Evolutionary conservation across 2,888 invertebrate species (phyloP).

Genomic region (Uloborus plumipes): DNA sequence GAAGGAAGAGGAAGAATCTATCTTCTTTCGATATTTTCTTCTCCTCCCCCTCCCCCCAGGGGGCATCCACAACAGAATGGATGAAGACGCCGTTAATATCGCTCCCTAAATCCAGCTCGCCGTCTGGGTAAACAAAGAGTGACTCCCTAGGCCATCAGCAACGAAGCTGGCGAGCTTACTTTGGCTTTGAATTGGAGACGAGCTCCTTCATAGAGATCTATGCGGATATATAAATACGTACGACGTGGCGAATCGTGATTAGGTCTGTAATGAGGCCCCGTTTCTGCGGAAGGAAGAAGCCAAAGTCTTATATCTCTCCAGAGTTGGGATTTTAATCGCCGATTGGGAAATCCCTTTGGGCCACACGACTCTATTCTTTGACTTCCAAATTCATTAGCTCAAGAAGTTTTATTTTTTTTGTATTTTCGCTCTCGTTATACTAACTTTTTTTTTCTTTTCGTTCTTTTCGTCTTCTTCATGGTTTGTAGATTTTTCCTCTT

Average conservation of each 20-base stretch:
- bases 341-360: constrained; percentile 55
- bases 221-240: constrained; percentile 46
- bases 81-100: constrained; percentile 60
- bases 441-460: constrained; percentile 3
- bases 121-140: constrained; percentile 57
- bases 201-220: constrained; percentile 32
- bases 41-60: constrained; percentile 12
- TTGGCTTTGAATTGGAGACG: constrained; percentile 7
- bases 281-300: constrained; percentile 31
- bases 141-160: constrained; percentile 34
- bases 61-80: constrained; percentile 57
- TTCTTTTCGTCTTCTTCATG: constrained; percentile 38
- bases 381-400: constrained; percentile 60
- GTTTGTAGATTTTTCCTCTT: constrained; percentile 62
- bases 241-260: constrained; percentile 54
- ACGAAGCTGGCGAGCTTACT: constrained; percentile 13
- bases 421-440: constrained; percentile 41
- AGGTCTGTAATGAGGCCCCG: constrained; percentile 46
- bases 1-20: constrained; percentile 24
- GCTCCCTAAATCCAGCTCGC: constrained; percentile 53
- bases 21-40: constrained; percentile 31
- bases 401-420: constrained; percentile 10
- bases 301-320: constrained; percentile 32
- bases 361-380: constrained; percentile 30
- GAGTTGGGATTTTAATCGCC: constrained; percentile 51